Evolutionary conservation across 23 tunicate species (phyloP).

Genomic region (Diplosoma virens): DNA sequence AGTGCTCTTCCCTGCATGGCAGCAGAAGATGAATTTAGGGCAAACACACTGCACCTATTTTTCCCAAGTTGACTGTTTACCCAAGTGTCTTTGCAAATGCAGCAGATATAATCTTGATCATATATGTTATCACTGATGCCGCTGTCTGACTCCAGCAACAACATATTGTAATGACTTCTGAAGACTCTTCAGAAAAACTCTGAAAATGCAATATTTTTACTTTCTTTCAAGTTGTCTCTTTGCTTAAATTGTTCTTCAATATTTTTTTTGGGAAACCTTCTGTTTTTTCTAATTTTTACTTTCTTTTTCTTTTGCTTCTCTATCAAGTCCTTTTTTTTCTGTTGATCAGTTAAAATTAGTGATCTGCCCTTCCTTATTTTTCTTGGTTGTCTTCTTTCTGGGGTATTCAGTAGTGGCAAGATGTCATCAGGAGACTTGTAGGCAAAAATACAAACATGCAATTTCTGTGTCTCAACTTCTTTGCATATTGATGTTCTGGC

Average conservation of each 20-base stretch:
- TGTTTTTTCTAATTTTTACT: background rate
- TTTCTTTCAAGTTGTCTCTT: background rate
- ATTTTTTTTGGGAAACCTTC: background rate
- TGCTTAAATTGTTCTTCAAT: background rate
- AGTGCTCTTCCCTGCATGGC: background rate
- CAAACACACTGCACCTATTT: background rate
- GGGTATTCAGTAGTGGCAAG: constrained; percentile 8
- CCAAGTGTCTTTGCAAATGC: constrained; percentile 3
- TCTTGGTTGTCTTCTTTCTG: constrained; percentile 2
- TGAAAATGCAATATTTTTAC: background rate
- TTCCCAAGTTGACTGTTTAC: background rate
- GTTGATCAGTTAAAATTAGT: constrained; percentile 1
- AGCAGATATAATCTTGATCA: constrained; percentile 5
- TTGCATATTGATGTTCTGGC: constrained; percentile 11
- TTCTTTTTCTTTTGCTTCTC: background rate
- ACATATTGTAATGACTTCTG: background rate
- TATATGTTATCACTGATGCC: constrained; percentile 10
- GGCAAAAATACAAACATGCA: constrained; percentile 8
- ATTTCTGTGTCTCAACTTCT: constrained; percentile 13
- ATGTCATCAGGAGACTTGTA: constrained; percentile 17
- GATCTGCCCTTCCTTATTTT: constrained; percentile 9
- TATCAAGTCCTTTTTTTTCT: background rate
- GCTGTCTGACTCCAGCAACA: constrained; percentile 18
- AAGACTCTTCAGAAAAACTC: constrained; percentile 5
- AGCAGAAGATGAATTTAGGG: constrained; percentile 10